phyloP scores from a whole-genome alignment of 1,140 invertebrate species.

The Tribolium castaneum region DNA sequence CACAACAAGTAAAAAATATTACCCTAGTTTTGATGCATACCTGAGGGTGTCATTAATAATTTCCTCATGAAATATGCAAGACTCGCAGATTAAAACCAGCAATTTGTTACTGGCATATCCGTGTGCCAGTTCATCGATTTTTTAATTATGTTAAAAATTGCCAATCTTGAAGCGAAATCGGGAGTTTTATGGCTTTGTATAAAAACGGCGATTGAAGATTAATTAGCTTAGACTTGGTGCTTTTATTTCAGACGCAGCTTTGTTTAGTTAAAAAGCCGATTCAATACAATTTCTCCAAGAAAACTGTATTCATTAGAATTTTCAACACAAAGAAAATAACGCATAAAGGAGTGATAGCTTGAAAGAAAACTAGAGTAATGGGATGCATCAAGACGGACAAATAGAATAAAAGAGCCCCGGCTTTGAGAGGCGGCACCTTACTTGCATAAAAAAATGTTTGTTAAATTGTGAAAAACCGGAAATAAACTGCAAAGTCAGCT shows the following conservation, averaged over 20 bases:
- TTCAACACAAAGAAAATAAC: not conserved
- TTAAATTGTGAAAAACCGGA: too few species aligned
- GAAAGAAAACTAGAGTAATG: not conserved
- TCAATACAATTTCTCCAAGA: not conserved
- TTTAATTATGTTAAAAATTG: not conserved
- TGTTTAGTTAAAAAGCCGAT: slow-evolving; percentile 2
- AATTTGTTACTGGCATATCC: not conserved
- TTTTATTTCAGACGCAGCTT: slow-evolving; percentile 1
- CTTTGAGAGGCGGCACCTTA: not conserved
- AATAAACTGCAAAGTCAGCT: too few species aligned
- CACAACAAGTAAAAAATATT: not conserved
- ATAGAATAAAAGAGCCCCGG: not conserved
- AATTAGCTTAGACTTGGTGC: not conserved
- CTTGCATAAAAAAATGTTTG: too few species aligned
- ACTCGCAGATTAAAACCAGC: not conserved
- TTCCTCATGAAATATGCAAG: slow-evolving; percentile 14
- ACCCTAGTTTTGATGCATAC: not conserved
- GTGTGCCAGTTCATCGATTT: not conserved
- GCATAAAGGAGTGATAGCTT: not conserved
- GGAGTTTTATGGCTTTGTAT: not conserved
- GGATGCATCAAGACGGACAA: not conserved
- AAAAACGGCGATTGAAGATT: not conserved
- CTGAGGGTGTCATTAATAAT: slow-evolving; percentile 21
- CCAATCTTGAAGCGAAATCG: not conserved
- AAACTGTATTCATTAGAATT: not conserved